Base-by-base conservation (phyloP, 1,140 invertebrate genomes). In the Diorhabda sublineata region DNA sequence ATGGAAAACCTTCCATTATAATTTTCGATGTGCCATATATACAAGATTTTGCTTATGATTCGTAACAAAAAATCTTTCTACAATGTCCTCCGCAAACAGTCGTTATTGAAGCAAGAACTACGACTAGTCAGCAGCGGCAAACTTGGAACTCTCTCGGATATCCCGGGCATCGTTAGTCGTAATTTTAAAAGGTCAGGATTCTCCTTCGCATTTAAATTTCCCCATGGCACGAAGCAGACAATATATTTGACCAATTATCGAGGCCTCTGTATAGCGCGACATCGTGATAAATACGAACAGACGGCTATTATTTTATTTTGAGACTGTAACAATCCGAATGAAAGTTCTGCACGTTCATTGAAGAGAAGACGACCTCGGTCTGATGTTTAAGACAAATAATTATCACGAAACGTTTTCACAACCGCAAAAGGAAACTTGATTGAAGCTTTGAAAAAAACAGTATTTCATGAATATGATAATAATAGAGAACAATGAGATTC, bases 181-280 rank as follows among this genome's bases (percentile, higher is more conserved):
- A 62, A 68, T 62, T 68, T 57, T 41, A 63, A 61, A 63, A 68
- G 67, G 45, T 68, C 67, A 68, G 65, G 57, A 59, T 59, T 45
- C 58, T 45, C 58, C n/a, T 42, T 52, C 45, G 59, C 61, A 45
- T 68, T 68, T 63, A 63, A 63, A 68, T 61, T 61, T 63, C 61
- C 45, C 45, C 4, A 61, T 69, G 59, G 73, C 69, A 75, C 73
- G 71, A 73, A 65, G 67, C 60, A 71, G 71, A 75, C 71, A 66
- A 75, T 75, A 75, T 75, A 75, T 75, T 75, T 73, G 66, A 75
- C 73, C 73, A 75, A 75, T 75, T 75, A 75, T 71, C 71, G 71
- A 67, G 68, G 65, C 58, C 71, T 69, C 70, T 71, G 69, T 73
- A 70, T 69, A 71, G 58, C 65, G 67, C 60, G 69, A 73, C 69